Conservation (phyloP, 2,888 invertebrate genomes). For the Heliconius cydno region DNA sequence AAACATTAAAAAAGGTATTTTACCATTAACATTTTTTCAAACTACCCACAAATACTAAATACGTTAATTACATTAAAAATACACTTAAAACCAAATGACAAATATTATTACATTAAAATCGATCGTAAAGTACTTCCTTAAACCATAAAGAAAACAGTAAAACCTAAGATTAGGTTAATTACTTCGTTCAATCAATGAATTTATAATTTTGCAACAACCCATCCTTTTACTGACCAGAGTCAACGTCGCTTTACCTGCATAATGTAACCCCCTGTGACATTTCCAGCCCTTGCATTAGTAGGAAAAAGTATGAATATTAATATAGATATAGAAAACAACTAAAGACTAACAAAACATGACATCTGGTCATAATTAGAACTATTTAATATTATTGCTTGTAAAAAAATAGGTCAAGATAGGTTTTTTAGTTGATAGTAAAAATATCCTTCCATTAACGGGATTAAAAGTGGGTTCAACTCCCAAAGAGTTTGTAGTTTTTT, state of each 20-base stretch:
- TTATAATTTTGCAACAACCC: conserved; percentile 35
- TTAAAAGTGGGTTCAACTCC: not conserved
- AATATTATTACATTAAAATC: not conserved
- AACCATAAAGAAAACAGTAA: conserved; percentile 29
- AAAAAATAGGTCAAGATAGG: not conserved
- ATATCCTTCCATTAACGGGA: too few species aligned
- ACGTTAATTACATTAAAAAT: not conserved
- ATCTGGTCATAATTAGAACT: conserved; percentile 15
- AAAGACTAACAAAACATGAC: conserved; percentile 21
- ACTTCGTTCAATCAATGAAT: conserved; percentile 27
- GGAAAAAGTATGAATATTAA: conserved; percentile 43
- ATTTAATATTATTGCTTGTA: not conserved
- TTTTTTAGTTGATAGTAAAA: too few species aligned
- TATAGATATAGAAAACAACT: conserved; percentile 6
- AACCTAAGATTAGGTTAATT: conserved; percentile 42
- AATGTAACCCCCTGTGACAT: conserved; percentile 39
- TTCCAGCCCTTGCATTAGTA: conserved; percentile 36
- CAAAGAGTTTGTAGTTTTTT: too few species aligned
- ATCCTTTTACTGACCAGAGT: conserved; percentile 27
- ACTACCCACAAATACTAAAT: conserved; percentile 2
- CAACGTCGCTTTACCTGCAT: conserved; percentile 36
- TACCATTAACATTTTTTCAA: not conserved
- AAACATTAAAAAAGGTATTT: not conserved
- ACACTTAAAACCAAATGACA: not conserved
- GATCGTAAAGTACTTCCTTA: conserved; percentile 21